These are phyloP conservation scores for Nansenia antarctica DNA, from an alignment of 2,113 vertebrate genomes.

Conservation along the genomic window DNA sequence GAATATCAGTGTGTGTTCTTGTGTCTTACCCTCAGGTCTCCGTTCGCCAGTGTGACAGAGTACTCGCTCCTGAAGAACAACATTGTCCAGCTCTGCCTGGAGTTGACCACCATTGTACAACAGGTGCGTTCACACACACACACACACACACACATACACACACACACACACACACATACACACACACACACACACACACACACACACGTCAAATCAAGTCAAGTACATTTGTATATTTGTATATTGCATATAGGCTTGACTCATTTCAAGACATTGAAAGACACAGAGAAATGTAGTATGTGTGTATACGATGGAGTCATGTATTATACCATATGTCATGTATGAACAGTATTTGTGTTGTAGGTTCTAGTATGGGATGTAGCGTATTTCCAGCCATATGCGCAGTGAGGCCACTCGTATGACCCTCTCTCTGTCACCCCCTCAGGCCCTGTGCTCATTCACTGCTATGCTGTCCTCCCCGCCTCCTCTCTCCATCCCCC, in stretches of 20 bases:
- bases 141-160: slow-evolving; percentile 4
- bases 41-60: slow-evolving; percentile 92
- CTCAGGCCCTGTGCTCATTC: neutral
- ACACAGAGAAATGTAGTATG: no score
- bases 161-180: slow-evolving; percentile 10
- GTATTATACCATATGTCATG: neutral
- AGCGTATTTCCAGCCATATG: no score
- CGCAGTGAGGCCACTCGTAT: neutral
- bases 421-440: neutral
- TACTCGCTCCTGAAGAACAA: slow-evolving; percentile 94
- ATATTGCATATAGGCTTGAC: no score
- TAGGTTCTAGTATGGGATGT: no score
- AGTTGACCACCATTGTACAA: slow-evolving; percentile 93
- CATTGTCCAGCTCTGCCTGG: slow-evolving; percentile 92
- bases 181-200: slow-evolving; percentile 6
- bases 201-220: no score
- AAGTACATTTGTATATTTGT: neutral
- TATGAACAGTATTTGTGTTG: neutral
- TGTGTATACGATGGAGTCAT: no score
- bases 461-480: no score
- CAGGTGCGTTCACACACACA: slow-evolving; percentile 73
- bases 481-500: no score
- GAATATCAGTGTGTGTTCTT: no score
- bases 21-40: slow-evolving; percentile 84
- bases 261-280: no score